A percentile compares a stretch with the other conserved stretches of the same genome.
These are phyloP conservation scores for Scaeva pyrastri DNA, from an alignment of 2,888 invertebrate genomes.

Conservation along the genomic window DNA sequence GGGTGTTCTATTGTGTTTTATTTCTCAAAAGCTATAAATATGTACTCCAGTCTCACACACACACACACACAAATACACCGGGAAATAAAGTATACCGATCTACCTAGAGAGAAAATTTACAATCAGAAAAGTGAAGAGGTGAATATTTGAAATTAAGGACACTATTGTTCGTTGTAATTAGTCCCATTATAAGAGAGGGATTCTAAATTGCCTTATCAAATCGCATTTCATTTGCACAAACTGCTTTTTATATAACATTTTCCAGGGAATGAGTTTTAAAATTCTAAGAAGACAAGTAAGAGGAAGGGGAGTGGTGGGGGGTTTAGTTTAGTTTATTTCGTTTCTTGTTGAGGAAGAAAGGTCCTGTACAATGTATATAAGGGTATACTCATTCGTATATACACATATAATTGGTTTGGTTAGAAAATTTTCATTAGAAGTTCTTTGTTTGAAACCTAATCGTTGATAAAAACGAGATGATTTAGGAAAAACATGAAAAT, in stretches of 20 bases:
- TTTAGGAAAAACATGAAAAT: neutral
- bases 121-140: conserved; percentile 46
- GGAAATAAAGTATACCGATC: no score
- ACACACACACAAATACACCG: neutral
- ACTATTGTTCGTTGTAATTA: conserved; percentile 75
- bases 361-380: neutral
- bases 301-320: no score
- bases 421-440: neutral
- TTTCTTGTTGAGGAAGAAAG: neutral
- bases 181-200: conserved; percentile 65
- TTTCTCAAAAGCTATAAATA: conserved; percentile 19
- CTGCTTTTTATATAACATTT: conserved; percentile 35
- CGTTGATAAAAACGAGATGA: neutral
- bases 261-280: neutral
- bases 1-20: conserved; percentile 41
- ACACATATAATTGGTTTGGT: neutral
- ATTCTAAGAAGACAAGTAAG: neutral
- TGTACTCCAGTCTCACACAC: neutral
- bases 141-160: conserved; percentile 72
- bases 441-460: neutral
- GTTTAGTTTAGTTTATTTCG: neutral
- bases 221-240: conserved; percentile 74
- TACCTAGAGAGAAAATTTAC: conserved; percentile 13
- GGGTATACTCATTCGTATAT: no score
- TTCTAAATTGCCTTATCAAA: conserved; percentile 72